These are phyloP conservation scores for Orycteropus afer DNA, from an alignment of 2,113 vertebrate species.

Conservation along the genomic window DNA sequence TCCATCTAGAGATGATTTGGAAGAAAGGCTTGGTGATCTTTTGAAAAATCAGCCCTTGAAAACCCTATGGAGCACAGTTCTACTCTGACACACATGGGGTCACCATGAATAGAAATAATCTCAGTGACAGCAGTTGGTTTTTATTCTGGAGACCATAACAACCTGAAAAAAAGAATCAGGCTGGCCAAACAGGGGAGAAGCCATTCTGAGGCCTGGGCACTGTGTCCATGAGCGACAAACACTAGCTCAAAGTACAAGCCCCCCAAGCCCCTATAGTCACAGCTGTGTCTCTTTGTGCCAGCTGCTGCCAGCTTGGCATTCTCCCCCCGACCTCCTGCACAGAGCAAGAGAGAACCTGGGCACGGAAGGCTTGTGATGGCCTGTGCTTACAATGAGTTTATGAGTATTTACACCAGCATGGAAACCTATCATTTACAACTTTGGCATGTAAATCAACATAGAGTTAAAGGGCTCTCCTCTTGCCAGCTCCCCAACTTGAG, in stretches of 20 bases:
- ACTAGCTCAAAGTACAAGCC: not conserved
- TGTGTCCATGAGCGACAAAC: not conserved
- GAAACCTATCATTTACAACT: conserved; percentile 81
- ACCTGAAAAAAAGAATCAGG: no score
- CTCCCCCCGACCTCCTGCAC: not conserved
- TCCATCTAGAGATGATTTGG: not conserved
- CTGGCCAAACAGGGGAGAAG: not conserved
- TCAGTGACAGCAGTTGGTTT: not conserved
- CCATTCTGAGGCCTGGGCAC: not conserved
- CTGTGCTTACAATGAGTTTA: conserved; percentile 75
- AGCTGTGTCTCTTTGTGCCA: not conserved
- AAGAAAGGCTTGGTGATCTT: not conserved
- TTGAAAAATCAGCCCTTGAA: not conserved
- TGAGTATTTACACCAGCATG: conserved; percentile 80
- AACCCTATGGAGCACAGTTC: not conserved
- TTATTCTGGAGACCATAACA: not conserved
- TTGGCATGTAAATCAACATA: conserved; percentile 73
- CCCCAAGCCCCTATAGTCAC: not conserved
- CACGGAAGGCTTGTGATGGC: conserved; percentile 54
- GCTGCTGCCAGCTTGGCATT: not conserved
- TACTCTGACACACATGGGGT: not conserved
- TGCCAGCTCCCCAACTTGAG: conserved; percentile 25
- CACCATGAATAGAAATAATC: not conserved
- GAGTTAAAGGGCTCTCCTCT: conserved; percentile 77
- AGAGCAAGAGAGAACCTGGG: conserved; percentile 56